Evolutionary conservation across 1,140 invertebrate genomes (phyloP).

Genomic region (Adoxophyes honmai): DNA sequence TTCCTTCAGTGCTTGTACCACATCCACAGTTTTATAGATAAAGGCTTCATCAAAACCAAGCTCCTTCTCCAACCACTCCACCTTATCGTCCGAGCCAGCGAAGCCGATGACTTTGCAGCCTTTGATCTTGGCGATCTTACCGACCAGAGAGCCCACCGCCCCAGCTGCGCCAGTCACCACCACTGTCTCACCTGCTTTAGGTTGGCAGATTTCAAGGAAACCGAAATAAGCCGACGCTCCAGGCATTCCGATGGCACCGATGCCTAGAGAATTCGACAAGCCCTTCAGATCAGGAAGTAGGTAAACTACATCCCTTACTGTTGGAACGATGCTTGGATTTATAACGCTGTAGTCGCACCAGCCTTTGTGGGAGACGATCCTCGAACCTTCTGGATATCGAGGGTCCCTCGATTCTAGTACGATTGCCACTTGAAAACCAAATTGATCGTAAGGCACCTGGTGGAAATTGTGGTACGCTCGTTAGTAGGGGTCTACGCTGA

Average conservation of each 20-base stretch:
- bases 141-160: constrained; percentile 83
- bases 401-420: constrained; percentile 41
- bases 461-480: constrained; percentile 37
- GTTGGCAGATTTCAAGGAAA: constrained; percentile 82
- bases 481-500: constrained; percentile 78
- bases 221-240: constrained; percentile 85
- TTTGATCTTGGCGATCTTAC: constrained; percentile 86
- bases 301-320: constrained; percentile 22
- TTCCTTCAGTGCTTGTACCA: constrained; percentile 71
- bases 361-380: constrained; percentile 76
- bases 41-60: constrained; percentile 81
- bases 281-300: constrained; percentile 49
- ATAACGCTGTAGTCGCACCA: constrained; percentile 77
- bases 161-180: constrained; percentile 80
- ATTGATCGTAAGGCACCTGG: constrained; percentile 54
- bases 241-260: constrained; percentile 57
- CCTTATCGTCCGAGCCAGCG: constrained; percentile 82
- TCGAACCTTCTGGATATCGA: constrained; percentile 77
- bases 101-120: constrained; percentile 85
- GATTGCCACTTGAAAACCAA: constrained; percentile 59
- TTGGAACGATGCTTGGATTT: constrained; percentile 18
- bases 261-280: constrained; percentile 39
- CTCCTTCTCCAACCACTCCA: constrained; percentile 79
- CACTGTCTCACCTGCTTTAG: constrained; percentile 81
- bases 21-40: constrained; percentile 79